Conservation (phyloP, 2,113 vertebrate genomes). For the Xiphophorus hellerii region DNA sequence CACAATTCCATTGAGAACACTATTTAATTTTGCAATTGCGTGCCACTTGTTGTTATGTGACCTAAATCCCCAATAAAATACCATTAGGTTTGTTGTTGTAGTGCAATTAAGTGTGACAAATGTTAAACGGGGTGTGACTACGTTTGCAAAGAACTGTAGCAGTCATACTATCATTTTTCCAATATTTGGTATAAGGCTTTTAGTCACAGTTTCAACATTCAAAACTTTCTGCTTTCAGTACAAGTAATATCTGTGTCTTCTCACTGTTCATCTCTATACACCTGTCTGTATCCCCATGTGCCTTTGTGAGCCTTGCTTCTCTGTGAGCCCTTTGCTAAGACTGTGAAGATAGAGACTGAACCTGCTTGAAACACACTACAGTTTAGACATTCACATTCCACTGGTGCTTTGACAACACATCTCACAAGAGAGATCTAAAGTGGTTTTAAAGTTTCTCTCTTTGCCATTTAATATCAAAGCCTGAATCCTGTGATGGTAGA, state of each 20-base stretch:
- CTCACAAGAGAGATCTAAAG: slow-evolving; percentile 74
- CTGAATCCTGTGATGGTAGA: slow-evolving; percentile 79
- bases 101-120: no score
- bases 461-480: slow-evolving; percentile 80
- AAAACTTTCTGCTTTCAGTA: background rate
- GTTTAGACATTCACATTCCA: slow-evolving; percentile 72
- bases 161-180: no score
- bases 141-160: no score
- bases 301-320: slow-evolving; percentile 45
- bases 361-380: slow-evolving; percentile 69
- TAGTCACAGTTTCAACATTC: background rate
- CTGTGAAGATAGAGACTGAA: slow-evolving; percentile 60
- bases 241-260: slow-evolving; percentile 15
- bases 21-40: no score
- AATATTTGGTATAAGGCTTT: background rate
- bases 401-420: slow-evolving; percentile 83
- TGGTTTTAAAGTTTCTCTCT: slow-evolving; percentile 78
- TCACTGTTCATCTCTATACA: slow-evolving; percentile 50
- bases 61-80: no score
- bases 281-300: slow-evolving; percentile 38
- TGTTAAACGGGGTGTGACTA: no score
- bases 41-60: no score
- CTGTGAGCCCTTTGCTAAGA: slow-evolving; percentile 49
- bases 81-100: no score
- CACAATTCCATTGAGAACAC: no score